Conservation (phyloP, 1,140 invertebrate species). For the Orius insidiosus region DNA sequence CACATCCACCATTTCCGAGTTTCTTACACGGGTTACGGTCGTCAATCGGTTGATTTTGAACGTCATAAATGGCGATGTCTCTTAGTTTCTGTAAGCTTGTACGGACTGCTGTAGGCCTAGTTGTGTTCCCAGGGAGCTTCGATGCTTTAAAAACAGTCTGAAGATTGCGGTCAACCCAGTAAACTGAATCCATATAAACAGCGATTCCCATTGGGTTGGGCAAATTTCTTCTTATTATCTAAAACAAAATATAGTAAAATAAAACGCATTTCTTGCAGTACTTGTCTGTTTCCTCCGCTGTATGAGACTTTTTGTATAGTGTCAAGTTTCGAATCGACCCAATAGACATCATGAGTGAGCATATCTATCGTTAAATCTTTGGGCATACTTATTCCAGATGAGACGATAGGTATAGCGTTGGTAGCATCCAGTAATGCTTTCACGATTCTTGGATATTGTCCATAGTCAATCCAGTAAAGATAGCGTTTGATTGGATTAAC, state of each 20-base stretch:
- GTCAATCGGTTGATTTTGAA: conserved; percentile 65
- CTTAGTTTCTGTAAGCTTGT: conserved; percentile 67
- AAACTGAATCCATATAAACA: conserved; percentile 65
- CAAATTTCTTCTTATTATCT: conserved; percentile 67
- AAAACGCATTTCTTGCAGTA: conserved; percentile 9
- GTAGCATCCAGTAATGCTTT: conserved; percentile 77
- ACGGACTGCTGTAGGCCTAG: conserved; percentile 39
- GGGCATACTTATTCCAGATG: conserved; percentile 77
- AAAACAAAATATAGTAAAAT: conserved; percentile 17
- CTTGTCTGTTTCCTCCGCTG: conserved; percentile 55
- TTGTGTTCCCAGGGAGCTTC: conserved; percentile 52
- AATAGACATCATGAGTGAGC: conserved; percentile 86
- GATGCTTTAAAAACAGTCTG: conserved; percentile 72
- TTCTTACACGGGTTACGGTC: conserved; percentile 60
- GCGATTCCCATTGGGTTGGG: conserved; percentile 92
- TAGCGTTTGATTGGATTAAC: conserved; percentile 87
- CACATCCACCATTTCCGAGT: conserved; percentile 60
- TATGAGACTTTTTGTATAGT: conserved; percentile 78
- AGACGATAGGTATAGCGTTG: conserved; percentile 73
- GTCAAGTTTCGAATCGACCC: conserved; percentile 89
- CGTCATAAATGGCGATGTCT: conserved; percentile 81
- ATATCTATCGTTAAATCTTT: conserved; percentile 88
- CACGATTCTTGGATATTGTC: conserved; percentile 89
- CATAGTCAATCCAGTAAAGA: conserved; percentile 96
- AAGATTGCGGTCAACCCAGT: conserved; percentile 92